Evolutionary conservation across 2,888 invertebrate genomes (phyloP).

Genomic region (Steinernema carpocapsae): DNA sequence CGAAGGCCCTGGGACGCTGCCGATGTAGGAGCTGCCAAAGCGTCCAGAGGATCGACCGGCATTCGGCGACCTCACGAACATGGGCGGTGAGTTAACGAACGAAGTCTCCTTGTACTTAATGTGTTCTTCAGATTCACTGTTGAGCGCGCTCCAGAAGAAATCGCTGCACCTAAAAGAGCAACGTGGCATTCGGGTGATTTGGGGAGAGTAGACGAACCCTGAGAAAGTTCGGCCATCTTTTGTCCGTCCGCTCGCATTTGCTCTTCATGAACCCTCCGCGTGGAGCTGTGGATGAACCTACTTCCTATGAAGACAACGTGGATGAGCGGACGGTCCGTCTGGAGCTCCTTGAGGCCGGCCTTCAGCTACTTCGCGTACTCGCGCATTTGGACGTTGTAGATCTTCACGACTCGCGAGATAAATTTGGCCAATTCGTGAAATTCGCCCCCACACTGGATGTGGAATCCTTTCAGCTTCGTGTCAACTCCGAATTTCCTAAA

Average conservation of each 20-base stretch:
- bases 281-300: conserved; percentile 76
- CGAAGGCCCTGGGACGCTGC: not conserved
- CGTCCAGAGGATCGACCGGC: not conserved
- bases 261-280: conserved; percentile 48
- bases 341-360: conserved; percentile 76
- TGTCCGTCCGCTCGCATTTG: conserved; percentile 76
- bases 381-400: conserved; percentile 79
- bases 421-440: conserved; percentile 86
- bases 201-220: conserved; percentile 61
- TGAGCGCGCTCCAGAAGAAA: not conserved
- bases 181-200: too few species aligned
- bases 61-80: conserved; percentile 12
- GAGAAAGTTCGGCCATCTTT: conserved; percentile 86
- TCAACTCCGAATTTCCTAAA: conserved; percentile 59
- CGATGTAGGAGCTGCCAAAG: not conserved
- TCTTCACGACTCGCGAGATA: conserved; percentile 74
- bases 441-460: conserved; percentile 81
- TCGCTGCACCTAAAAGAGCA: conserved; percentile 71
- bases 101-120: too few species aligned
- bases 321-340: conserved; percentile 74
- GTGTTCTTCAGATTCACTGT: not conserved
- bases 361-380: conserved; percentile 79
- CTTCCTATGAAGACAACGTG: conserved; percentile 91
- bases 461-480: conserved; percentile 75
- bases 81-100: not conserved